Base-by-base conservation (phyloP, 2,113 vertebrate genomes). In the sheep (Ovis aries) region DNA sequence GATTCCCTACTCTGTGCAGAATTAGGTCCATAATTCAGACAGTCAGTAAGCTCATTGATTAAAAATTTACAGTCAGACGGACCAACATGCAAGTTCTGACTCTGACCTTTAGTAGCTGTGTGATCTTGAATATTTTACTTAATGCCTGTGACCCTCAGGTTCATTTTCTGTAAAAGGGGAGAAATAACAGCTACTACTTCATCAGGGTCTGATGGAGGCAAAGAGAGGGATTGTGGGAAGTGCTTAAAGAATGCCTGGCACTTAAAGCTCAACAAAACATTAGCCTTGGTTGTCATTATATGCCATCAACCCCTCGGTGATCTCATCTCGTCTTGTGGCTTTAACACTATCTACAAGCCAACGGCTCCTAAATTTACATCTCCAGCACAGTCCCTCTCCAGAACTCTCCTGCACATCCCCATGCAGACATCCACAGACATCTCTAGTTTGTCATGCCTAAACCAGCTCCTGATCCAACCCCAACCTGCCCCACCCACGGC, bases 401-500 rank as follows among this genome's bases (percentile, higher is more conserved):
- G 33, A 96, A 53, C n/a, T 27, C 55, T 29, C 57, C 31, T 31
- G 27, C 21, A 16, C 25, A 27, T 52, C 52, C 85, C 57, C 36
- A 25, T 0, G 0, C 9, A 14, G 45, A 59, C 4, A 6, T 53
- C 59, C 50, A 55, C 9, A 33, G 19, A 62, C 43, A 31, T 8
- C 84, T 74, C 0, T 0, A 40, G n/a, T 7, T 55, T 57, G 21
- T 59, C 25, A 2, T 2, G 21, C 53, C 52, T 52, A 9, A 55
- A 88, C 36, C 5, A 52, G 43, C 89, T 87, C 86, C 86, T 74
- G 48, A 36, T 29, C 57, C 57, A 50, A 36, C 50, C 27, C 27
- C 36, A 36, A 4, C 5, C 57, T 5, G 25, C 6, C 31, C 43
- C 6, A 7, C 27, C 31, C 10, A 1, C 0, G 25, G 16, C 6